A percentile compares a stretch with the other conserved stretches of the same genome.
These are phyloP conservation scores for Leucophenga varia DNA, from an alignment of 1,140 invertebrate species.

Conservation along the genomic window DNA sequence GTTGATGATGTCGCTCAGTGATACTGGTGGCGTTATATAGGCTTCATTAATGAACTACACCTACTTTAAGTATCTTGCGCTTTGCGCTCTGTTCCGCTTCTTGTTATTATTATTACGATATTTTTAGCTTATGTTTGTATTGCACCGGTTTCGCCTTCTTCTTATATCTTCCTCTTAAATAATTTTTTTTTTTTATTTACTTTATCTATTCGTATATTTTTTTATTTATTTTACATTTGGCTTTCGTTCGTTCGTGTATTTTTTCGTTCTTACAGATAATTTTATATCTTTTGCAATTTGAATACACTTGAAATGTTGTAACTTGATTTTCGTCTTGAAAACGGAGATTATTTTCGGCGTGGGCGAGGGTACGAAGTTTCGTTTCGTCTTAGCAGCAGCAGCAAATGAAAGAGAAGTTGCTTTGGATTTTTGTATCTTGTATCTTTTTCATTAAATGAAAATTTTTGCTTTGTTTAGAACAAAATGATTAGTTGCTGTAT, in stretches of 20 bases:
- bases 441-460: slow-evolving; percentile 11
- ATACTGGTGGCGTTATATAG: no score
- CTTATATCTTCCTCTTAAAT: no score
- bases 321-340: slow-evolving; percentile 3
- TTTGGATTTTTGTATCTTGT: slow-evolving; percentile 5
- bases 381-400: slow-evolving; percentile 18
- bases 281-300: not conserved
- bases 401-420: no score
- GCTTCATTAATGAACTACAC: no score
- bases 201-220: slow-evolving; percentile 1
- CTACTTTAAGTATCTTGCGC: no score
- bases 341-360: no score
- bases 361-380: slow-evolving; percentile 16
- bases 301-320: slow-evolving; percentile 3
- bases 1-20: no score
- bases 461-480: slow-evolving; percentile 16
- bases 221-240: not conserved
- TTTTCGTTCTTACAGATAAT: not conserved
- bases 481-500: no score
- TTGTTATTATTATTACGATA: not conserved
- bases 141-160: no score
- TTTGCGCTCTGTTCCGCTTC: not conserved
- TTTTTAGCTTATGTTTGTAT: slow-evolving; percentile 2
- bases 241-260: not conserved
- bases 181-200: no score